These are phyloP conservation scores for Anastrepha ludens DNA, from an alignment of 1,140 invertebrate species.

Conservation along the genomic window DNA sequence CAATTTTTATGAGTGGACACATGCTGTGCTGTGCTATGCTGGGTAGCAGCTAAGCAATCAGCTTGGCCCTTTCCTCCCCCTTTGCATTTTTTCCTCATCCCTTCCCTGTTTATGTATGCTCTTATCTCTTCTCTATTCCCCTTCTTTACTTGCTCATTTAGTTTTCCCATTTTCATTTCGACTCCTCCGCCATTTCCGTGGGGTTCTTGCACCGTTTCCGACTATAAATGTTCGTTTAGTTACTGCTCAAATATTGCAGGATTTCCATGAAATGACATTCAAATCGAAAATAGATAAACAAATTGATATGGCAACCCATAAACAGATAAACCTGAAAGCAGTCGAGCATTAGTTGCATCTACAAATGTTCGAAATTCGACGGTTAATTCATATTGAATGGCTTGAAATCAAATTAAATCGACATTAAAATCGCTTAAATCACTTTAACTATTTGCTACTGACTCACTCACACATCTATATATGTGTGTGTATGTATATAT, in stretches of 20 bases:
- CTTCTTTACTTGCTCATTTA: not conserved
- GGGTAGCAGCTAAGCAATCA: not conserved
- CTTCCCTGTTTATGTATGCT: too few relatives aligned
- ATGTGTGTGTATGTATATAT: not conserved
- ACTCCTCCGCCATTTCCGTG: not conserved
- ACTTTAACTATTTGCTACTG: conserved; percentile 2
- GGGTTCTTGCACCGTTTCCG: conserved; percentile 22
- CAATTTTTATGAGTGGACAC: conserved; percentile 51
- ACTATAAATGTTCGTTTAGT: conserved; percentile 42
- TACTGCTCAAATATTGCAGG: not conserved
- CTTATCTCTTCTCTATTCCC: not conserved
- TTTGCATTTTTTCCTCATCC: too few relatives aligned
- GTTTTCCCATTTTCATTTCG: not conserved
- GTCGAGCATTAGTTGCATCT: not conserved
- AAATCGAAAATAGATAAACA: not conserved
- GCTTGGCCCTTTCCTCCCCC: too few relatives aligned
- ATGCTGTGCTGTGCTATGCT: conserved; percentile 23
- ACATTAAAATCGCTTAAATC: conserved; percentile 44
- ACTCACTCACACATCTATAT: not conserved
- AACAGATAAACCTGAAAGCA: not conserved
- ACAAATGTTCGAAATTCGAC: not conserved
- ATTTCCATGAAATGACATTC: conserved; percentile 6
- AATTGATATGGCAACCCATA: not conserved
- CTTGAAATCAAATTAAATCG: conserved; percentile 39
- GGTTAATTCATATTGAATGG: conserved; percentile 39